Evolutionary conservation across 1,140 invertebrate species (phyloP).

Genomic region (Drosophila tsacasi): DNA sequence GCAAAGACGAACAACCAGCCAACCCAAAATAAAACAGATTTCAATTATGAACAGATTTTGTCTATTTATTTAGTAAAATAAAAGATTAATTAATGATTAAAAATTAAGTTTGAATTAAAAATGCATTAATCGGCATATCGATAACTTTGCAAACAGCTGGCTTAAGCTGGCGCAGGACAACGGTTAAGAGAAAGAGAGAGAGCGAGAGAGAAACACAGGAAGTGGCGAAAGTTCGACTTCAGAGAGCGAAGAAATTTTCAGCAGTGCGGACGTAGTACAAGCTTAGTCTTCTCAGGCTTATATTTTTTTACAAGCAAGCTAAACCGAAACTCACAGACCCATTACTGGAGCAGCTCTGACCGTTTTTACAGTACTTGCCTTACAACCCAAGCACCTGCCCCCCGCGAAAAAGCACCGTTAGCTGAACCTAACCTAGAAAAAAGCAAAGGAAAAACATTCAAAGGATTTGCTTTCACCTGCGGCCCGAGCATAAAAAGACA

Average conservation of each 20-base stretch:
- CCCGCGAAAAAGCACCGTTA: slow-evolving; percentile 21
- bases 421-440: slow-evolving; percentile 51
- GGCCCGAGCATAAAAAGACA: slow-evolving; percentile 14
- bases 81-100: background rate
- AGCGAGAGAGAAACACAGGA: slow-evolving; percentile 24
- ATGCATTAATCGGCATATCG: background rate
- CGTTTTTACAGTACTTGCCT: slow-evolving; percentile 16
- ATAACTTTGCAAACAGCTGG: slow-evolving; percentile 60
- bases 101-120: background rate
- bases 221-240: slow-evolving; percentile 22
- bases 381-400: slow-evolving; percentile 3
- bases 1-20: slow-evolving; percentile 29
- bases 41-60: slow-evolving; percentile 20
- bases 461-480: slow-evolving; percentile 16
- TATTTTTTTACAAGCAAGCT: slow-evolving; percentile 53
- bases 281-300: slow-evolving; percentile 25
- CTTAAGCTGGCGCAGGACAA: slow-evolving; percentile 59
- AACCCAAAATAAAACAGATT: slow-evolving; percentile 40
- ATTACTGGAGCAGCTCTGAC: slow-evolving; percentile 12
- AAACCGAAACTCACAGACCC: slow-evolving; percentile 3
- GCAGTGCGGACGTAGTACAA: slow-evolving; percentile 58
- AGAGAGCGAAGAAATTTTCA: slow-evolving; percentile 75
- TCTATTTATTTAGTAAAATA: background rate
- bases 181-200: background rate
- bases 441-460: slow-evolving; percentile 18